These are phyloP conservation scores for Anguilla marmorata DNA, from an alignment of 2,797 vertebrate species.

Conservation along the genomic window DNA sequence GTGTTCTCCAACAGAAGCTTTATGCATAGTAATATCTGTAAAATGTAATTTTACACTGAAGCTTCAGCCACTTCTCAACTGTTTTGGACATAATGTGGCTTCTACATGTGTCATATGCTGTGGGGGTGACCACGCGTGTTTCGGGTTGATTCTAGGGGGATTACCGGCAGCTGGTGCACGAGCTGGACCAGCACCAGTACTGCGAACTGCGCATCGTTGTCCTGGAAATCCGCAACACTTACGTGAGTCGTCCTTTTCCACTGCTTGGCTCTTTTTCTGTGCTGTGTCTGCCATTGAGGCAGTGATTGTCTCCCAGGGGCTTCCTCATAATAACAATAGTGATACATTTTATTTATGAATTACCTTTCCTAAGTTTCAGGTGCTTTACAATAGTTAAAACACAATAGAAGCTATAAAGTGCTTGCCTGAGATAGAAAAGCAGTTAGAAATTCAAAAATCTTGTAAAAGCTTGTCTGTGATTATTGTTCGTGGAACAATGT, in stretches of 20 bases:
- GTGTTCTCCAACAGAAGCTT: neutral
- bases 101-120: neutral
- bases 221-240: conserved; percentile 82
- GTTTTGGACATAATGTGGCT: conserved; percentile 8
- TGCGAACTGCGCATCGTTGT: conserved; percentile 80
- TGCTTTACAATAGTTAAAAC: neutral
- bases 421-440: neutral
- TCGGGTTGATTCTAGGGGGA: conserved; percentile 74
- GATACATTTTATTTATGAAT: no score
- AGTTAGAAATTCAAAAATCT: neutral
- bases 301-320: neutral
- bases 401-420: no score
- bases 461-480: neutral
- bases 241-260: conserved; percentile 67
- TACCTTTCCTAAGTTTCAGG: neutral
- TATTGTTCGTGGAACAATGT: neutral
- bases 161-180: conserved; percentile 85
- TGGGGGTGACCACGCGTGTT: neutral
- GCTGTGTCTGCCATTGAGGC: neutral
- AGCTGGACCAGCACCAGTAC: conserved; percentile 84
- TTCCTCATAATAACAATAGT: no score
- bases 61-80: neutral
- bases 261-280: neutral
- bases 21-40: conserved; percentile 5
- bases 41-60: neutral